A percentile compares a stretch with the other conserved stretches of the same genome.
These are phyloP conservation scores for Percopsis transmontana DNA, from an alignment of 2,113 vertebrate species.

Conservation along the genomic window DNA sequence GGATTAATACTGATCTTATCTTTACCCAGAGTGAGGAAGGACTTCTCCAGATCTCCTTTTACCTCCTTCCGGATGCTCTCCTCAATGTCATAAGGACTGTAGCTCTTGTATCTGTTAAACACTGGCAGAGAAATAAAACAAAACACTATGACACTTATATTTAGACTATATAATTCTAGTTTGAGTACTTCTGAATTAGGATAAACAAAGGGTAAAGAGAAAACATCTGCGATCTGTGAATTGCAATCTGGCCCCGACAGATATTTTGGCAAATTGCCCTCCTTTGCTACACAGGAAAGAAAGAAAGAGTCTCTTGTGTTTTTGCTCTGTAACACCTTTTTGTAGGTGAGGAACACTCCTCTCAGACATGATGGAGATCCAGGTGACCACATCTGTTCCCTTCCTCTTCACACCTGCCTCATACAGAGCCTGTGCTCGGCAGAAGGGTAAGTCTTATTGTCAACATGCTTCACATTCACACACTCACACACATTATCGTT, in stretches of 20 bases:
- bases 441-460: neutral
- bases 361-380: constrained; percentile 92
- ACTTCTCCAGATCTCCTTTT: constrained; percentile 93
- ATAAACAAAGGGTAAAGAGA: too few species aligned
- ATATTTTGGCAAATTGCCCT: too few species aligned
- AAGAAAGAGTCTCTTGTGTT: neutral
- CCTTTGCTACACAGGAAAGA: too few species aligned
- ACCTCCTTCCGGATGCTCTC: constrained; percentile 96
- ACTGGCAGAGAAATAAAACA: constrained; percentile 70
- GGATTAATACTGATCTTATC: neutral
- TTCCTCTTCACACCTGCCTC: constrained; percentile 93
- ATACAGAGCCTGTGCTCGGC: constrained; percentile 81
- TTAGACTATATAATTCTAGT: too few species aligned
- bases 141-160: neutral
- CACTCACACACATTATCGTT: too few species aligned
- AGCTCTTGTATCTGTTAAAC: constrained; percentile 93
- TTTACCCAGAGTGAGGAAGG: constrained; percentile 91
- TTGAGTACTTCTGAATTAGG: too few species aligned
- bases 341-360: constrained; percentile 88
- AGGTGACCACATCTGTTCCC: constrained; percentile 88
- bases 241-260: too few species aligned
- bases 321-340: constrained; percentile 79
- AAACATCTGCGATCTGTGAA: too few species aligned
- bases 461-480: neutral
- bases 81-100: constrained; percentile 94